Base-by-base conservation (phyloP, 1,140 invertebrate species). In the Drosophila nikananu region DNA sequence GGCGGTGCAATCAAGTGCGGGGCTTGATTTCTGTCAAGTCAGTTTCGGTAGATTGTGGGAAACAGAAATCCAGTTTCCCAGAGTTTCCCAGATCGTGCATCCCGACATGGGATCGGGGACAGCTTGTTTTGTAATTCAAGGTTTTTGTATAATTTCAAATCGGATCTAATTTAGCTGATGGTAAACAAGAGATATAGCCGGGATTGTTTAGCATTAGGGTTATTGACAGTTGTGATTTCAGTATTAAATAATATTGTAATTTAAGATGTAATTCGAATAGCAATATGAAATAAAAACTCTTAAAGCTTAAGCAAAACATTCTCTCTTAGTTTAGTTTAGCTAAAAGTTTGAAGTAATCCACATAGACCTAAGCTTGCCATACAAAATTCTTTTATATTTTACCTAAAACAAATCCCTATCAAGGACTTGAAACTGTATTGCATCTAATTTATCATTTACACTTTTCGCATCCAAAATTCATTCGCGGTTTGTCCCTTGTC, bases 11-110 rank as follows among this genome's bases (percentile, higher is more conserved):
- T 86, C 82, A 86, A 86, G 82, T 86, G 82, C 73, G 58, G 58
- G 62, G 66, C 82, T 86, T 86, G 82, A 86, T 86, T 86, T 86
- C 82, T 75, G 82, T 81, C 78, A 86, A 86, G 82, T 77, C 82
- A 86, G 77, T 60, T 10, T 58, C 41, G 51, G 32, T 19, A 44
- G 55, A 75, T 52, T 67, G 52, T 70, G 64, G 73, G 63, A 80
- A 84, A 64, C 66, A 59, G 82, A 81, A 70, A 81, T 60, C 70
- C 35, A 54, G 35, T 63, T 58, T 68, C 42, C 4, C 19, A 55
- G 19, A 60, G 12, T 41, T 72, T 71, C 61, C 57, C 52, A 81
- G 49, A 19, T 30, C 19, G 9, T 54, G 19, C 55, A 76, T 79
- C 51, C 61, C 60, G 63, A 8, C 15, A 44, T 39, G 77, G 66